A percentile compares a stretch with the other conserved stretches of the same genome.
phyloP scores from a whole-genome alignment of 2,113 vertebrate genomes.

The Pelusios castaneus region DNA sequence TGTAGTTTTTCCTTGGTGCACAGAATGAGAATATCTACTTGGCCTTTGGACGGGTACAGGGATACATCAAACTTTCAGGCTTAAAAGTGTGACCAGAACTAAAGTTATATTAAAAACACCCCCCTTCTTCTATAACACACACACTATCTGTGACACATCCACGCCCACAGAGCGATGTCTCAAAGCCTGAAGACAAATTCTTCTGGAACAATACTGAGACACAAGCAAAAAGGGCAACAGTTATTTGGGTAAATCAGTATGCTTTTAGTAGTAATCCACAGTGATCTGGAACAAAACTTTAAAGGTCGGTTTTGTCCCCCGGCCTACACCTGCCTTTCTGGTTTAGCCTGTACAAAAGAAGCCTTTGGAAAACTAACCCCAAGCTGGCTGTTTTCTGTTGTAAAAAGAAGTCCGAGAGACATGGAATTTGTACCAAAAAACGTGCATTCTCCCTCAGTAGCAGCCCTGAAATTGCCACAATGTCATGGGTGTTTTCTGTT shows the following conservation, averaged over 20 bases:
- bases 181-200: slow-evolving; percentile 42
- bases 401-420: neutral
- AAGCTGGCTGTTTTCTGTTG: slow-evolving; percentile 12
- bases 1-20: fast-evolving
- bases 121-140: neutral
- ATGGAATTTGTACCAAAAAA: neutral
- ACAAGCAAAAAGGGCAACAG: slow-evolving; percentile 53
- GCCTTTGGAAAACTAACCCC: neutral
- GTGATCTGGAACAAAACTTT: slow-evolving; percentile 50
- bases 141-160: neutral
- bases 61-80: neutral
- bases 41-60: fast-evolving
- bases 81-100: neutral
- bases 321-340: slow-evolving; percentile 47
- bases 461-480: neutral
- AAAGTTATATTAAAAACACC: neutral
- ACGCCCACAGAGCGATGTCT: slow-evolving; percentile 8
- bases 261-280: slow-evolving; percentile 25
- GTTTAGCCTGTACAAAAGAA: neutral
- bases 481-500: neutral
- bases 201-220: neutral
- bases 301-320: slow-evolving; percentile 53
- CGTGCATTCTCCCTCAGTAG: neutral
- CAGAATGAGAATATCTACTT: fast-evolving
- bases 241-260: slow-evolving; percentile 53